These are phyloP conservation scores for Troides helena DNA, from an alignment of 2,888 invertebrate genomes.

Conservation along the genomic window DNA sequence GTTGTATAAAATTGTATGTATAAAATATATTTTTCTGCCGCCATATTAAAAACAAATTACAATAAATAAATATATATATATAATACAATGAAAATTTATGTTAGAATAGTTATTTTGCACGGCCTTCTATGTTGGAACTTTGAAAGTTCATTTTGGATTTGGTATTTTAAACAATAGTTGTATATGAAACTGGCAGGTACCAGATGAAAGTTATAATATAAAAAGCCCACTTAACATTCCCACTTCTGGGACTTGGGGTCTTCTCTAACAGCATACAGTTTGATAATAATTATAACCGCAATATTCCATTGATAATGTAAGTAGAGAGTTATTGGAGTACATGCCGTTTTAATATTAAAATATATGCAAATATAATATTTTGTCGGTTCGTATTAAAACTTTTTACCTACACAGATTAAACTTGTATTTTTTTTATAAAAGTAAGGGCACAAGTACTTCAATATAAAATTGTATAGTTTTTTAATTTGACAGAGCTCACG, in stretches of 20 bases:
- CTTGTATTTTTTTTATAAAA: constrained; percentile 18
- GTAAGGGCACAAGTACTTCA: constrained; percentile 68
- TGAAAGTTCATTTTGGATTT: not conserved
- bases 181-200: constrained; percentile 23
- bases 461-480: constrained; percentile 34
- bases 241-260: too few relatives aligned
- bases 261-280: too few relatives aligned
- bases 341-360: not conserved
- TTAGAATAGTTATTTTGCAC: not conserved
- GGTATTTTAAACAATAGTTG: too few relatives aligned
- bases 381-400: not conserved
- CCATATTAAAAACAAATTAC: not conserved
- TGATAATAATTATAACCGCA: not conserved
- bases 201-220: constrained; percentile 3
- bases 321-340: not conserved
- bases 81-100: not conserved
- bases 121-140: not conserved
- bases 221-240: too few relatives aligned
- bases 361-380: not conserved
- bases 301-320: constrained; percentile 12
- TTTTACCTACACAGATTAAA: not conserved
- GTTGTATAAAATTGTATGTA: not conserved
- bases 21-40: not conserved
- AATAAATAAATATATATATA: not conserved
- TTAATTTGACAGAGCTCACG: constrained; percentile 38